These are phyloP conservation scores for Argynnis bischoffii DNA, from an alignment of 2,888 invertebrate genomes.

Conservation along the genomic window DNA sequence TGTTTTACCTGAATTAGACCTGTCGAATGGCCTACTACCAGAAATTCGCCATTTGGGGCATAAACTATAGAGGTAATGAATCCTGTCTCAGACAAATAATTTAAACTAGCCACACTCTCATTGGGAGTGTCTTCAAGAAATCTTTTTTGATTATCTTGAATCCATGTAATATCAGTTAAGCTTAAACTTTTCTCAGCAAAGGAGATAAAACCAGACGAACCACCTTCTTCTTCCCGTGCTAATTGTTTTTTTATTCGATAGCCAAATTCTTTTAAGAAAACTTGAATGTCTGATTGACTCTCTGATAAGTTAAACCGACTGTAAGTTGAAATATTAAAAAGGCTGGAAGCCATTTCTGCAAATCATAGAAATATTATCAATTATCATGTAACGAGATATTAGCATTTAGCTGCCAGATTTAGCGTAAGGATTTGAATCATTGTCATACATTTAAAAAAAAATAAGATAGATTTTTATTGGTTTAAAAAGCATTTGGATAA, in stretches of 20 bases:
- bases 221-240: conserved; percentile 46
- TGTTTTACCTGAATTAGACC: conserved; percentile 78
- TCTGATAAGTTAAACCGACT: conserved; percentile 57
- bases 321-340: conserved; percentile 50
- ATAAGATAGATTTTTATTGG: no score
- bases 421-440: neutral
- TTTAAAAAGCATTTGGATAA: no score
- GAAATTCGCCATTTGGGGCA: conserved; percentile 63
- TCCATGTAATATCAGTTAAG: conserved; percentile 51
- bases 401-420: neutral
- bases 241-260: conserved; percentile 56
- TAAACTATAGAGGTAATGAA: conserved; percentile 64
- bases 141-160: conserved; percentile 57
- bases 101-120: conserved; percentile 45
- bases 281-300: conserved; percentile 55
- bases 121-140: conserved; percentile 63
- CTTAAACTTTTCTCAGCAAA: conserved; percentile 56
- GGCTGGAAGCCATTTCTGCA: conserved; percentile 46
- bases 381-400: neutral
- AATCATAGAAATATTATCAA: conserved; percentile 1
- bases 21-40: conserved; percentile 75
- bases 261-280: conserved; percentile 59
- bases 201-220: conserved; percentile 50
- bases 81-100: conserved; percentile 60
- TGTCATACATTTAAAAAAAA: no score